Conservation (phyloP, 2,797 vertebrate genomes). For the Chaunax sp. region DNA sequence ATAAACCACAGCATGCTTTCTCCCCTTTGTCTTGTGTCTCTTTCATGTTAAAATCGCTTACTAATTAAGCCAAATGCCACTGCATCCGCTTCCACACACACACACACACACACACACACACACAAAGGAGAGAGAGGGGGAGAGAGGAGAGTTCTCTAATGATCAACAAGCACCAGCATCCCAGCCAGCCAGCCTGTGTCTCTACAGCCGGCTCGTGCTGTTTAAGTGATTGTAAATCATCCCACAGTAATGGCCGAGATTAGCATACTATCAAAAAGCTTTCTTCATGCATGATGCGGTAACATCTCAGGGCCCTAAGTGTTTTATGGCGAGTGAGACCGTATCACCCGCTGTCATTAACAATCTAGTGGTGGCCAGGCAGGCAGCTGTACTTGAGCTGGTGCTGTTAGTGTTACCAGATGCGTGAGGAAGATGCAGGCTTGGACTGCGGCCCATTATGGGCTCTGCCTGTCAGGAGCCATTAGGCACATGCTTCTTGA, state of each 20-base stretch:
- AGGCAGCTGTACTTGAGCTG: slow-evolving; percentile 59
- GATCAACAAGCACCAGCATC: slow-evolving; percentile 74
- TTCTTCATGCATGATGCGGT: slow-evolving; percentile 81
- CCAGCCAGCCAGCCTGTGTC: slow-evolving; percentile 62
- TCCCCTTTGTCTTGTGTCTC: slow-evolving; percentile 65
- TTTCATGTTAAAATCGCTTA: slow-evolving; percentile 70
- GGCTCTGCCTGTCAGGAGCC: slow-evolving; percentile 88
- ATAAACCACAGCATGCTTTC: slow-evolving; percentile 35
- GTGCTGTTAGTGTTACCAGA: slow-evolving; percentile 80
- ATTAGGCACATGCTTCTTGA: slow-evolving; percentile 89
- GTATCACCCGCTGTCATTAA: slow-evolving; percentile 70
- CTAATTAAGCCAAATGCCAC: slow-evolving; percentile 79
- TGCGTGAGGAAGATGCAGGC: slow-evolving; percentile 74
- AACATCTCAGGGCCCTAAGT: slow-evolving; percentile 81
- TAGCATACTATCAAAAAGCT: slow-evolving; percentile 87
- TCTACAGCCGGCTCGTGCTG: slow-evolving; percentile 63
- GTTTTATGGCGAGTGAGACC: slow-evolving; percentile 80
- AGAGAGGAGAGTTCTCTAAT: slow-evolving; percentile 68
- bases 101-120: slow-evolving; percentile 29
- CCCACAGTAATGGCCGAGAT: slow-evolving; percentile 78
- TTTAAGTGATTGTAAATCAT: slow-evolving; percentile 84
- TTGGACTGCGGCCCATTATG: slow-evolving; percentile 84
- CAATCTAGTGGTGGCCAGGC: slow-evolving; percentile 65
- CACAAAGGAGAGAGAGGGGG: slow-evolving; percentile 24
- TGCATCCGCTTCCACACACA: slow-evolving; percentile 61